Evolutionary conservation across 2,888 invertebrate species (phyloP).

Genomic region (Drosophila aldrichi): DNA sequence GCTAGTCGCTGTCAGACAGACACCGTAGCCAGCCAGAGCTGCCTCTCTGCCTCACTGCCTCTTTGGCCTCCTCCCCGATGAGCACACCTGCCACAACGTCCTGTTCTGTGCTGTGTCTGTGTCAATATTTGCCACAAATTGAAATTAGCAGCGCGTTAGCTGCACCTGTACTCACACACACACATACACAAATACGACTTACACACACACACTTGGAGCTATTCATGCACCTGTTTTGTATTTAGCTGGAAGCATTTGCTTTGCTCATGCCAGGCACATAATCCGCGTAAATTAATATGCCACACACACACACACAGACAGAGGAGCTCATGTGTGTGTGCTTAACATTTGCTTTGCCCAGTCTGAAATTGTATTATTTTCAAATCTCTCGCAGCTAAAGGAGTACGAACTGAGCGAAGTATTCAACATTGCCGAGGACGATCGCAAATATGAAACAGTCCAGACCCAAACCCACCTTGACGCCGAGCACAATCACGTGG

Average conservation of each 20-base stretch:
- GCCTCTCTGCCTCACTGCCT: background rate
- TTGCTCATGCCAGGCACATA: conserved; percentile 71
- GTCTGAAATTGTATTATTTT: conserved; percentile 15
- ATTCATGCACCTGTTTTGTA: conserved; percentile 36
- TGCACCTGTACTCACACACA: conserved; percentile 66
- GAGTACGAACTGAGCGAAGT: conserved; percentile 95
- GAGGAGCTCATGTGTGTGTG: conserved; percentile 3
- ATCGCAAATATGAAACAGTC: conserved; percentile 90
- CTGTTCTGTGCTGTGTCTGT: conserved; percentile 46
- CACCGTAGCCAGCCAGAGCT: background rate
- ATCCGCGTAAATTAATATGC: conserved; percentile 77
- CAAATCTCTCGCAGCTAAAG: conserved; percentile 88
- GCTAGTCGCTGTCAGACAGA: conserved; percentile 30
- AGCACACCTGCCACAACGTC: conserved; percentile 17
- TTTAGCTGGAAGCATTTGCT: conserved; percentile 40
- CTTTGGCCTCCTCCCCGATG: background rate
- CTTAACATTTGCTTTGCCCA: conserved; percentile 52
- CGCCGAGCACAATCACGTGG: conserved; percentile 86
- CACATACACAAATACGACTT: background rate
- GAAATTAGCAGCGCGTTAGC: conserved; percentile 79
- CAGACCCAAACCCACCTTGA: conserved; percentile 85
- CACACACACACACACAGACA: conserved; percentile 17
- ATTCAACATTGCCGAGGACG: conserved; percentile 93
- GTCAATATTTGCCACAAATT: conserved; percentile 81
- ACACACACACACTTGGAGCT: conserved; percentile 6